Evolutionary conservation across 35 echinoderm and acorn worm genomes (phyloP).

Genomic region (Apostichopus californicus): DNA sequence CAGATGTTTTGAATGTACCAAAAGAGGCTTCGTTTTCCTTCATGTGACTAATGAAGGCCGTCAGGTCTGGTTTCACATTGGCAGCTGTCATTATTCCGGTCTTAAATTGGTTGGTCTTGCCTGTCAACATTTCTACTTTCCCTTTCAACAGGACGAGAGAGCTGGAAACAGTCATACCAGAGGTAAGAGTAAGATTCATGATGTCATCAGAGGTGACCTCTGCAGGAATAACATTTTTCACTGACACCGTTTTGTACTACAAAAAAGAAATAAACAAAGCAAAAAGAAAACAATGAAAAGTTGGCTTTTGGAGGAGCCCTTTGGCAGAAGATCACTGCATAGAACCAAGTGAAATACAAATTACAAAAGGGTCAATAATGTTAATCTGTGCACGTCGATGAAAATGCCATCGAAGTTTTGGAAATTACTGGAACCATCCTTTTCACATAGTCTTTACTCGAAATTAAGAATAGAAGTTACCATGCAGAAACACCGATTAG

Average conservation of each 20-base stretch:
- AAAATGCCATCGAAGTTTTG: too few relatives aligned
- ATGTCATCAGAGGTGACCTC: conserved; percentile 59
- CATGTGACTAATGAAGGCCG: conserved; percentile 58
- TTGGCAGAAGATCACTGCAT: too few relatives aligned
- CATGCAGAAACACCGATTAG: too few relatives aligned
- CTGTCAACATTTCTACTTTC: conserved; percentile 53
- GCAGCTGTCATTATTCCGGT: conserved; percentile 35
- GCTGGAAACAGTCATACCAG: conserved; percentile 73
- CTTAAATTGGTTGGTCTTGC: conserved; percentile 75
- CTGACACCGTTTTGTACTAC: conserved; percentile 80
- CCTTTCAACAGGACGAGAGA: conserved; percentile 60
- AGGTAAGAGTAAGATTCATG: conserved; percentile 68
- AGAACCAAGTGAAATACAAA: too few relatives aligned
- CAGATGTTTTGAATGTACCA: not conserved
- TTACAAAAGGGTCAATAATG: too few relatives aligned
- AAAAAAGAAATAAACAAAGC: conserved; percentile 1
- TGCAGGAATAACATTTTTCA: conserved; percentile 48
- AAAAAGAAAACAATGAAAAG: too few relatives aligned
- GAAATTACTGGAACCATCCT: too few relatives aligned
- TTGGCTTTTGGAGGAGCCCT: too few relatives aligned
- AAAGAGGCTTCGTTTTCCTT: conserved; percentile 7
- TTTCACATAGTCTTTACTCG: too few relatives aligned
- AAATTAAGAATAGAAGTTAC: too few relatives aligned
- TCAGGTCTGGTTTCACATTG: conserved; percentile 63
- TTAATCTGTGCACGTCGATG: too few relatives aligned